Evolutionary conservation across 1,140 invertebrate species (phyloP).

Genomic region (Diabrotica virgifera): DNA sequence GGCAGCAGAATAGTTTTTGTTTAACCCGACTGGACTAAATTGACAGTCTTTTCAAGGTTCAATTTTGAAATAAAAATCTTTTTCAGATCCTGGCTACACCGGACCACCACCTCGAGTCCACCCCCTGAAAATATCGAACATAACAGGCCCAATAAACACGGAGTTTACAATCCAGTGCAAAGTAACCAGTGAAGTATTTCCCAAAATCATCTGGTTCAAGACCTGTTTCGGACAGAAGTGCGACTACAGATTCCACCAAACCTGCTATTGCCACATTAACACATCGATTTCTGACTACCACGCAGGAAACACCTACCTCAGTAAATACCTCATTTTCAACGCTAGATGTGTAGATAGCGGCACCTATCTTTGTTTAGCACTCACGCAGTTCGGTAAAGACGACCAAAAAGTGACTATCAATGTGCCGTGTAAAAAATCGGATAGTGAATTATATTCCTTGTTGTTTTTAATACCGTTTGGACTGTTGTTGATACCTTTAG

Average conservation of each 20-base stretch:
- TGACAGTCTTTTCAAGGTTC: no score
- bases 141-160: slow-evolving; percentile 31
- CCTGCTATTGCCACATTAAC: slow-evolving; percentile 37
- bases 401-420: slow-evolving; percentile 34
- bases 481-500: slow-evolving; percentile 34
- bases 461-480: slow-evolving; percentile 39
- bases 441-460: slow-evolving; percentile 29
- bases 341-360: slow-evolving; percentile 36
- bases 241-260: slow-evolving; percentile 33
- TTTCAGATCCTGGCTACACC: slow-evolving; percentile 28
- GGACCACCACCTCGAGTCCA: slow-evolving; percentile 33
- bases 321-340: slow-evolving; percentile 42
- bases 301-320: slow-evolving; percentile 36
- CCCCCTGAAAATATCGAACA: slow-evolving; percentile 33
- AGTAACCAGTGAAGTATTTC: slow-evolving; percentile 34
- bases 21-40: no score
- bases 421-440: slow-evolving; percentile 24
- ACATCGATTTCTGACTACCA: slow-evolving; percentile 23
- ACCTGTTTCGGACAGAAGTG: slow-evolving; percentile 34
- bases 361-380: slow-evolving; percentile 41
- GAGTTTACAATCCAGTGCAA: slow-evolving; percentile 42
- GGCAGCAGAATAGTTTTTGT: no score
- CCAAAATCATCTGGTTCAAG: slow-evolving; percentile 43
- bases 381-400: slow-evolving; percentile 37
- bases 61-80: slow-evolving; percentile 7